These are phyloP conservation scores for Tuta absoluta DNA, from an alignment of 2,888 invertebrate genomes.

Conservation along the genomic window DNA sequence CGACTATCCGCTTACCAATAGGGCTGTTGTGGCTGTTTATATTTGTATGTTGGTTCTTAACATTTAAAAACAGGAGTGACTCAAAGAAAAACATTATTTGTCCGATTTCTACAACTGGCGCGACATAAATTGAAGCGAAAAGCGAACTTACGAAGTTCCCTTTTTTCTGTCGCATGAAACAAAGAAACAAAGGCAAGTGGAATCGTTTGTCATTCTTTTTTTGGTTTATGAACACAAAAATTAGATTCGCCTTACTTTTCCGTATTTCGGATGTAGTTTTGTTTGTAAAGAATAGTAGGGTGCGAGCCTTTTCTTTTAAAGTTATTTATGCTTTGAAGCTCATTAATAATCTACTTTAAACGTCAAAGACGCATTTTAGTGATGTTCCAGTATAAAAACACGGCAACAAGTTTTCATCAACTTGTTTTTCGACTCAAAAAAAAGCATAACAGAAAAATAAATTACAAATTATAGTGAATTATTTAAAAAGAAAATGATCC, in stretches of 20 bases:
- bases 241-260: constrained; percentile 24
- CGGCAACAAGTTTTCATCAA: too few species aligned
- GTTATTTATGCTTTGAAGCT: not conserved
- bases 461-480: too few species aligned
- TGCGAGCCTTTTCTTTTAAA: not conserved
- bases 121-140: constrained; percentile 26
- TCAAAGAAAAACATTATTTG: constrained; percentile 20
- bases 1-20: too few species aligned
- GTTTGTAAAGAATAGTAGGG: constrained; percentile 15
- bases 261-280: constrained; percentile 14
- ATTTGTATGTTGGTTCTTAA: not conserved
- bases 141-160: constrained; percentile 23
- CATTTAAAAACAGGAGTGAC: constrained; percentile 12
- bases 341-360: not conserved
- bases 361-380: not conserved
- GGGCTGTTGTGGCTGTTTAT: too few species aligned
- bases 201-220: constrained; percentile 29
- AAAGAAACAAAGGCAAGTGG: constrained; percentile 28
- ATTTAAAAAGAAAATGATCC: too few species aligned
- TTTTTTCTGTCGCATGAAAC: constrained; percentile 13
- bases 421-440: too few species aligned
- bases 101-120: constrained; percentile 19
- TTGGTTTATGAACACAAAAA: constrained; percentile 27
- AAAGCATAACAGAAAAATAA: too few species aligned
- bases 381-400: too few species aligned